Evolutionary conservation across 2,797 vertebrate genomes (phyloP).

Genomic region (Spheniscus humboldti): DNA sequence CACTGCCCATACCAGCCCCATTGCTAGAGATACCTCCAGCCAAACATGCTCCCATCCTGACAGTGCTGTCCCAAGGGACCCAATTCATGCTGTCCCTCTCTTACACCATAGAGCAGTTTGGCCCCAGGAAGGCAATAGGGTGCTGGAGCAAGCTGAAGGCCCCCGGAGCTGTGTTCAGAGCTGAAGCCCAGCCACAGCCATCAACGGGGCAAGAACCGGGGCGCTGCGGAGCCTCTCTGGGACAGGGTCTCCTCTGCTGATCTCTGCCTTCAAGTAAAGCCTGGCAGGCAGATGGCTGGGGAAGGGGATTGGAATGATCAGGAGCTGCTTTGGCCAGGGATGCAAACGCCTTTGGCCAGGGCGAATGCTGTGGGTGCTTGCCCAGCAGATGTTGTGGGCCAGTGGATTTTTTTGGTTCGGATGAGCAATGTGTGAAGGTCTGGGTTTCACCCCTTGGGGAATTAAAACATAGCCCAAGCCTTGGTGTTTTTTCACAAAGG

Average conservation of each 20-base stretch:
- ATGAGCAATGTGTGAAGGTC: fast-evolving
- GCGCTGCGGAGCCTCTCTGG: fast-evolving
- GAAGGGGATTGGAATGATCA: not conserved
- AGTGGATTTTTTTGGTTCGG: not conserved
- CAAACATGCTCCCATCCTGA: fast-evolving
- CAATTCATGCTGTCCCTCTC: fast-evolving
- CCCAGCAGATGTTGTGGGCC: not conserved
- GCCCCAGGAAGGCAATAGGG: not conserved
- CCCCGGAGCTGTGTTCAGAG: not conserved
- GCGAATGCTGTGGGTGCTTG: not conserved
- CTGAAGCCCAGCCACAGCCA: not conserved
- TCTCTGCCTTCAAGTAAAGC: not conserved
- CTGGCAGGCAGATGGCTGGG: not conserved
- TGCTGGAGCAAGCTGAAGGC: not conserved
- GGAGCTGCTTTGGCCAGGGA: not conserved
- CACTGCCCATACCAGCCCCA: fast-evolving
- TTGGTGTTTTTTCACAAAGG: not conserved
- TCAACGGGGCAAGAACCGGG: not conserved
- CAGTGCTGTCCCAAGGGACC: fast-evolving
- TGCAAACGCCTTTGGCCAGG: not conserved
- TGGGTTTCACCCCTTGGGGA: not conserved
- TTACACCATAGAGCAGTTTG: not conserved
- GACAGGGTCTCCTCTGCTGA: not conserved
- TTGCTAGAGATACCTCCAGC: not conserved
- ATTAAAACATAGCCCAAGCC: not conserved